Conservation (phyloP, 2,797 vertebrate species). For the Orientallactaga sibirica region DNA sequence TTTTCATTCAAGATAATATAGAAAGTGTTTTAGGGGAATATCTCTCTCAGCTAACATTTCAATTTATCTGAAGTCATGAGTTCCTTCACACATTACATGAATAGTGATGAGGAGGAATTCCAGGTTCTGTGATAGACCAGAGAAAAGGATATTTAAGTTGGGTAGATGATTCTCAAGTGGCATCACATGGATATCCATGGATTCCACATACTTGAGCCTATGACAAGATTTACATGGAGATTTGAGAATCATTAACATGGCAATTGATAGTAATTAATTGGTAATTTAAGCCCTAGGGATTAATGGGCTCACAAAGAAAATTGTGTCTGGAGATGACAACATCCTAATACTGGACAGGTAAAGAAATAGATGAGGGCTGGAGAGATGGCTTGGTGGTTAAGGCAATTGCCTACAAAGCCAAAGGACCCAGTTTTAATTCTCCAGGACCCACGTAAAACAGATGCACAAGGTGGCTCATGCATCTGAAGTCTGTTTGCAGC, state of each 20-base stretch:
- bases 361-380: not conserved
- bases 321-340: conserved; percentile 2
- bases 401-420: no score
- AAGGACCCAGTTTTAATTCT: no score
- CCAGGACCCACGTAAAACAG: no score
- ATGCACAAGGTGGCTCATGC: no score
- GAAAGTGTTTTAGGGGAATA: not conserved
- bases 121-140: conserved; percentile 26
- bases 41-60: conserved; percentile 39
- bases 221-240: conserved; percentile 37
- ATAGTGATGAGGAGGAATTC: conserved; percentile 36
- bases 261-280: conserved; percentile 18
- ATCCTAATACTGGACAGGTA: conserved; percentile 25
- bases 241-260: conserved; percentile 42
- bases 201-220: conserved; percentile 7
- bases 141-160: conserved; percentile 38
- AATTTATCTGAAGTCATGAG: conserved; percentile 45
- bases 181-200: not conserved
- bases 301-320: conserved; percentile 27
- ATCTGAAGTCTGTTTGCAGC: no score
- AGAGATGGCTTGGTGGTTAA: no score
- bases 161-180: conserved; percentile 44
- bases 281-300: not conserved
- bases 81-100: conserved; percentile 52
- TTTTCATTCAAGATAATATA: not conserved